phyloP scores from a whole-genome alignment of 2,113 vertebrate species.

The Nycticorax nycticorax region DNA sequence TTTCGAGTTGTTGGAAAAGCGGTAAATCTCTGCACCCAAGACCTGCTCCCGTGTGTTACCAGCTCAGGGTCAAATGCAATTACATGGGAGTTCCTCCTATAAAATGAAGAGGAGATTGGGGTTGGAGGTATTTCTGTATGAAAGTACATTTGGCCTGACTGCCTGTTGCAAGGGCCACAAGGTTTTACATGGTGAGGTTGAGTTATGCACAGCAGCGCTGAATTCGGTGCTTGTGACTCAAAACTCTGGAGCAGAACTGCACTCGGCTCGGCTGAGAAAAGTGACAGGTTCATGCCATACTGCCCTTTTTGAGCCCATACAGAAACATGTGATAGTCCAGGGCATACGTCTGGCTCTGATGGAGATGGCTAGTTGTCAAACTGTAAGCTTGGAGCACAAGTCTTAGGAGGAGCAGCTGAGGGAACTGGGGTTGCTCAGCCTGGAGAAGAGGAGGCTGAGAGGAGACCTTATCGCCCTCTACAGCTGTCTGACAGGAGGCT shows the following conservation, averaged over 20 bases:
- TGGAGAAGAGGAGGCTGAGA: no score
- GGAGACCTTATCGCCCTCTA: no score
- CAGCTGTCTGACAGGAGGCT: no score
- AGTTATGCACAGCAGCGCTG: not conserved
- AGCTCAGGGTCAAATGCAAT: not conserved
- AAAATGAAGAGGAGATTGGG: not conserved
- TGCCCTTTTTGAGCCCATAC: rapidly evolving
- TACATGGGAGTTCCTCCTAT: not conserved
- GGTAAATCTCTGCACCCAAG: not conserved
- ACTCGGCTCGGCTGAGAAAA: rapidly evolving
- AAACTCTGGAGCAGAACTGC: not conserved
- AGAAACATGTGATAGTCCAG: not conserved
- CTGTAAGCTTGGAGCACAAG: not conserved
- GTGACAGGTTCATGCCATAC: not conserved
- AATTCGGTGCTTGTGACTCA: not conserved
- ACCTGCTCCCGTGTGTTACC: not conserved
- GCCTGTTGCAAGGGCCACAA: not conserved
- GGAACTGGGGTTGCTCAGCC: no score
- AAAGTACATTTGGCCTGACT: not conserved
- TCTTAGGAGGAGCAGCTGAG: no score
- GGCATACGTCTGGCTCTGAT: rapidly evolving
- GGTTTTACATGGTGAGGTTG: not conserved
- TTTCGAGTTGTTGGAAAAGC: not conserved
- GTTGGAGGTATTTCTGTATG: not conserved
- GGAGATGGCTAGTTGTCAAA: not conserved